These are phyloP conservation scores for Speoplatyrhinus poulsoni DNA, from an alignment of 2,113 vertebrate species.

Conservation along the genomic window DNA sequence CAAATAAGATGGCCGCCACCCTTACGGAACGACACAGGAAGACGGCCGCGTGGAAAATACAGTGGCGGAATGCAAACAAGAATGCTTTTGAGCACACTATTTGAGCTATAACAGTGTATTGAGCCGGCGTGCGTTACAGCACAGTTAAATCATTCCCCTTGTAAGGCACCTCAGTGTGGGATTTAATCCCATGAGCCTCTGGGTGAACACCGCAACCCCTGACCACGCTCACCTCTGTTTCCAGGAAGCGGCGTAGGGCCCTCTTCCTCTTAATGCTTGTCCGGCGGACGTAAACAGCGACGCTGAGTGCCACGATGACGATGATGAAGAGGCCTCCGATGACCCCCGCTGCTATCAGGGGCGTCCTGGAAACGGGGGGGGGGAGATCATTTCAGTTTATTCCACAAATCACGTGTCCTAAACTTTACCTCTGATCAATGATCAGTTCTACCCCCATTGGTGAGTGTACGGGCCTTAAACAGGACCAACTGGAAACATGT, in stretches of 20 bases:
- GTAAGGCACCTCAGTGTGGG: neutral
- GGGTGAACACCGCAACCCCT: neutral
- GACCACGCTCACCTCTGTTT: conserved; percentile 87
- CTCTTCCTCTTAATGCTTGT: conserved; percentile 98
- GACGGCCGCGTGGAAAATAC: too few relatives aligned
- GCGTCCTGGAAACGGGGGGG: conserved; percentile 80
- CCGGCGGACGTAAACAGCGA: conserved; percentile 89
- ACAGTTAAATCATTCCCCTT: neutral
- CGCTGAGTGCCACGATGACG: conserved; percentile 88
- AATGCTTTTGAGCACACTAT: neutral
- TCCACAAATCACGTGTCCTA: neutral
- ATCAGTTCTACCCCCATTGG: too few relatives aligned
- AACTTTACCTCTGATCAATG: neutral
- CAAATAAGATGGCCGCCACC: too few relatives aligned
- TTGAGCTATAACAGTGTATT: neutral
- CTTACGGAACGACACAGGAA: too few relatives aligned
- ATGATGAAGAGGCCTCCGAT: conserved; percentile 93
- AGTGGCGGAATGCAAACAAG: too few relatives aligned
- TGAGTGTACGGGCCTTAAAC: too few relatives aligned
- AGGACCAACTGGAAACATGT: too few relatives aligned
- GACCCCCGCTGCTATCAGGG: conserved; percentile 91
- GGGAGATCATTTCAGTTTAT: neutral
- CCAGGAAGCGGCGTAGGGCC: conserved; percentile 89
- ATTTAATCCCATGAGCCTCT: neutral
- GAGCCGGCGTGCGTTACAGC: too few relatives aligned